Evolutionary conservation across 2,888 invertebrate species (phyloP), one percentile per base, ranked within the genome.

Genomic region (Leptinotarsa juncta): DNA sequence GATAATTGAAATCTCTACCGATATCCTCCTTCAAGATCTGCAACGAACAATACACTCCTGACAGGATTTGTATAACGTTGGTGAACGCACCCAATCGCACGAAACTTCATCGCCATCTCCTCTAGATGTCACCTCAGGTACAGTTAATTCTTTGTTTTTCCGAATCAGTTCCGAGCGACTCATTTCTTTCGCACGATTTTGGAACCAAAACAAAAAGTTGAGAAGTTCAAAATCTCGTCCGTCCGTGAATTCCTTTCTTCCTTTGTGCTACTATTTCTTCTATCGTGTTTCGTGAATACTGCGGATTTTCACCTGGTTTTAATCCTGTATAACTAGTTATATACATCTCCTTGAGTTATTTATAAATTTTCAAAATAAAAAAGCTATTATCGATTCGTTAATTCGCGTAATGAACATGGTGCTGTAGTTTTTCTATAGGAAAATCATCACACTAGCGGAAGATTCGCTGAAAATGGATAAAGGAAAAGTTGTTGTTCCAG

Each of bases 401-500:
- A 62, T n/a, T 26, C n/a, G 32, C 62, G 62, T 42, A 14, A 62
- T 62, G n/a, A 62, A n/a, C 15, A 42, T 42, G 42, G 62, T 62
- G 42, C 42, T 62, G 15, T 62, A 62, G 62, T 32, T 32, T 62
- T 62, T 42, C 42, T 42, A 7, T 26, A 3, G n/a, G 32, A n/a
- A 72, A 72, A 53, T 48, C 51, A 49, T 4, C n/a, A 18, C 62
- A 57, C 16, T 16, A 67, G 14, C n/a, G 23, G 67, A 26, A n/a
- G 18, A 23, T 67, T 50, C 10, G 18, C 10, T 49, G 49, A 76
- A 68, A 67, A 82, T 82, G 82, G 81, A 82, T 70, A 77, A 76
- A 53, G 71, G 62, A 48, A 80, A 81, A 80, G 76, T 81, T 51
- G 69, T 76, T 2, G 77, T 80, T 48, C 80, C 81, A 65, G 77